Evolutionary conservation across 2,797 vertebrate genomes (phyloP).

Genomic region (Gadopsis bispinosus): DNA sequence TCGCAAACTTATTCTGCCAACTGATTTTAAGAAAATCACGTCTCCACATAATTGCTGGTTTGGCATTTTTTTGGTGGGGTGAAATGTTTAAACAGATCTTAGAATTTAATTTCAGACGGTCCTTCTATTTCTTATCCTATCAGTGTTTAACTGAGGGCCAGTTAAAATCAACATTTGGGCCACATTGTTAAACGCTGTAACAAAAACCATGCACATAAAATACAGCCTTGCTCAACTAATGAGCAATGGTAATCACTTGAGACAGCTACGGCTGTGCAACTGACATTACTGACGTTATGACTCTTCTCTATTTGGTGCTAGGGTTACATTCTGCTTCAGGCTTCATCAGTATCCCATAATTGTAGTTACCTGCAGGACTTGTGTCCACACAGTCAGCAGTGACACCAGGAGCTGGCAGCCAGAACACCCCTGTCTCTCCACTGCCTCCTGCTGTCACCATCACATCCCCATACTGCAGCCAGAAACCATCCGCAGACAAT

Average conservation of each 20-base stretch:
- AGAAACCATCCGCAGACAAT: constrained; percentile 3
- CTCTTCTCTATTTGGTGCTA: neutral
- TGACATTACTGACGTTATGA: neutral
- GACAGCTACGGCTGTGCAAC: neutral
- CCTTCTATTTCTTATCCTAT: too few species aligned
- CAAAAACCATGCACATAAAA: neutral
- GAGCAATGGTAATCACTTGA: neutral
- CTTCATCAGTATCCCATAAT: too few species aligned
- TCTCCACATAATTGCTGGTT: neutral
- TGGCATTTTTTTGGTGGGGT: too few species aligned
- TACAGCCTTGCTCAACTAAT: neutral
- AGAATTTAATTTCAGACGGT: neutral
- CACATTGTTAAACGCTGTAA: too few species aligned
- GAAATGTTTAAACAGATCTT: too few species aligned
- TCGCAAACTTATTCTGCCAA: neutral
- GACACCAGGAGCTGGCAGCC: constrained; percentile 85
- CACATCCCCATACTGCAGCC: constrained; percentile 86
- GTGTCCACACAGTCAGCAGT: constrained; percentile 87
- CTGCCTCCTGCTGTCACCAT: constrained; percentile 68
- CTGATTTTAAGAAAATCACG: neutral
- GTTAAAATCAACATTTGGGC: too few species aligned
- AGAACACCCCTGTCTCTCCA: constrained; percentile 76
- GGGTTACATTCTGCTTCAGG: too few species aligned
- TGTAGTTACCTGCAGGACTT: constrained; percentile 90
- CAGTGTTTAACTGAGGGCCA: too few species aligned